These are phyloP conservation scores for Saturnia pavonia DNA, from an alignment of 2,888 invertebrate genomes.

Conservation along the genomic window DNA sequence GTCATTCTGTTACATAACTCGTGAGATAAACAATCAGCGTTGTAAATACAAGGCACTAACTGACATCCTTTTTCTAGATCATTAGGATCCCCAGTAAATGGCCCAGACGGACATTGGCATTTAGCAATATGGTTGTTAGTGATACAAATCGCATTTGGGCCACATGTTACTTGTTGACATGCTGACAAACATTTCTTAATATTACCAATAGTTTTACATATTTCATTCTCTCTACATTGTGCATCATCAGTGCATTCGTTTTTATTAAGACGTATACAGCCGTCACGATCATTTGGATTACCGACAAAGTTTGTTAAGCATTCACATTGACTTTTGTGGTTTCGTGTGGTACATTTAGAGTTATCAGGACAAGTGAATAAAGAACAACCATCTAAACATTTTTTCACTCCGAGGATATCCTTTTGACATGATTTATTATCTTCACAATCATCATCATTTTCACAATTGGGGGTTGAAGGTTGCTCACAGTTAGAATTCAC, in stretches of 20 bases:
- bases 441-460: constrained; percentile 86
- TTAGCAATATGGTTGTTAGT: constrained; percentile 94
- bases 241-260: constrained; percentile 90
- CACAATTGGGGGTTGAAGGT: constrained; percentile 92
- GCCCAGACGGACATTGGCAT: constrained; percentile 94
- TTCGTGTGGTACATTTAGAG: constrained; percentile 88
- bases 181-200: constrained; percentile 87
- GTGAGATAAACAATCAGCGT: constrained; percentile 89
- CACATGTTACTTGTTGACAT: constrained; percentile 89
- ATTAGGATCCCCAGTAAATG: constrained; percentile 92
- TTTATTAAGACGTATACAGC: constrained; percentile 88
- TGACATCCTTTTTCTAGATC: constrained; percentile 88
- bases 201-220: constrained; percentile 85
- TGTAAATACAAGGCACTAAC: constrained; percentile 92
- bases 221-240: constrained; percentile 91
- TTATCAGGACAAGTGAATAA: constrained; percentile 93
- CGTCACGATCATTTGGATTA: constrained; percentile 94
- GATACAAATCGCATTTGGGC: constrained; percentile 92
- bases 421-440: constrained; percentile 87
- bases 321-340: constrained; percentile 90
- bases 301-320: constrained; percentile 92
- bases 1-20: constrained; percentile 92
- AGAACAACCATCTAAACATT: constrained; percentile 89
- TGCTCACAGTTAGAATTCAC: constrained; percentile 91
- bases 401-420: constrained; percentile 92